Evolutionary conservation across 2,888 invertebrate species (phyloP), one percentile per base, ranked within the genome.

Genomic region (Philopedon plagiatum): DNA sequence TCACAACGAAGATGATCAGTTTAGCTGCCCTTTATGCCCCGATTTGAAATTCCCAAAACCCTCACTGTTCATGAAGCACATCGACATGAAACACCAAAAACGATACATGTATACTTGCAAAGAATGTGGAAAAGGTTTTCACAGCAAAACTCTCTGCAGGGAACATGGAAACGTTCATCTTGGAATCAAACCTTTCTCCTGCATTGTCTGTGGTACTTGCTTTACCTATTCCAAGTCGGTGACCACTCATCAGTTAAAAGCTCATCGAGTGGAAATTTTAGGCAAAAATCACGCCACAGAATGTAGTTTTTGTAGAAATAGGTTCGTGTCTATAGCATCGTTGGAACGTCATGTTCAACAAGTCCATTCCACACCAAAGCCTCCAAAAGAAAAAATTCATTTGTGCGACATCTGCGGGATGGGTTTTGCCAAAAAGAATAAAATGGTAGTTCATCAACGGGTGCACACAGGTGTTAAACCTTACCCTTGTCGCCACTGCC

Each of bases 111-210:
- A 88, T 80, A 85, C 86, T 69, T 89, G 89, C 78, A 86, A 86
- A 56, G 85, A 86, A 5, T 89, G 89, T 78, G 86, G 87, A 65
- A 88, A 88, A 80, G 88, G 88, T 13, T 89, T 89, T 74, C 87
- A 87, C 82, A 87, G 88, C 78, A 84, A 85, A 49, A 86, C 86
- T 41, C 85, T 87, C 76, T 87, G 87, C 66, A 86, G 87, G 77
- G 88, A 89, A 72, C 89, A 90, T 80, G 86, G 87, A 78, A 89
- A 89, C 78, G 87, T 87, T 11, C 88, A 88, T 80, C 85, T 86
- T 29, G 87, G 87, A 51, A 85, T 87, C 46, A 87, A 86, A 51
- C 88, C 88, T 63, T 84, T 88, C 56, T 84, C 85, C 8, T 89
- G 89, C 73, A 86, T 87, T 71, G 86, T 88, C 21, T 89, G 89